These are phyloP conservation scores for Rhyacophila evoluta DNA, from an alignment of 2,888 invertebrate genomes.

Conservation along the genomic window DNA sequence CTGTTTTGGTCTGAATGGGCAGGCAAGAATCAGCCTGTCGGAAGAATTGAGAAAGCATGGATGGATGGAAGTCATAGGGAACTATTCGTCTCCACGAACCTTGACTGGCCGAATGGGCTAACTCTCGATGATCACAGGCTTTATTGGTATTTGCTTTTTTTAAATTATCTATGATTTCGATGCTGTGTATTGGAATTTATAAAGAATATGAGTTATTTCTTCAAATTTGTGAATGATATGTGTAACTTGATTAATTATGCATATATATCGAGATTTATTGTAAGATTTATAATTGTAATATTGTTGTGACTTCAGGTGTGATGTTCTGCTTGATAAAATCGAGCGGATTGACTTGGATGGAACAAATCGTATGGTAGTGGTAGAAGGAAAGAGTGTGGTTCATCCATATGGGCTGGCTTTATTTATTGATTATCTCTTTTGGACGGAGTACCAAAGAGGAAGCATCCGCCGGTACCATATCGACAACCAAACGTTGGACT, in stretches of 20 bases:
- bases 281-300: too few species aligned
- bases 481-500: constrained; percentile 61
- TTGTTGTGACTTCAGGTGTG: too few species aligned
- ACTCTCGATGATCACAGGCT: constrained; percentile 73
- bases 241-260: too few species aligned
- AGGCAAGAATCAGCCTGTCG: constrained; percentile 61
- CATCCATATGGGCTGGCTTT: constrained; percentile 79
- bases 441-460: constrained; percentile 79
- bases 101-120: constrained; percentile 84
- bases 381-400: constrained; percentile 65
- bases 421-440: constrained; percentile 74
- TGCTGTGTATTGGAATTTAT: too few species aligned
- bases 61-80: constrained; percentile 80
- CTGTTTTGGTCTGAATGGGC: constrained; percentile 87
- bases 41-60: constrained; percentile 76
- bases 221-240: too few species aligned
- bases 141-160: constrained; percentile 73
- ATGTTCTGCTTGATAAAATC: constrained; percentile 76
- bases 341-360: constrained; percentile 75
- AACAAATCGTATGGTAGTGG: constrained; percentile 66
- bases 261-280: too few species aligned
- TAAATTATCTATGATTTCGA: too few species aligned
- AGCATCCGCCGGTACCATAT: constrained; percentile 68
- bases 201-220: too few species aligned
- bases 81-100: constrained; percentile 66